A percentile compares a stretch with the other conserved stretches of the same genome.
These are phyloP conservation scores for Chondrilla cf. caribensis DNA, from an alignment of 37 sponge, comb jelly and placozoan species.

Conservation along the genomic window DNA sequence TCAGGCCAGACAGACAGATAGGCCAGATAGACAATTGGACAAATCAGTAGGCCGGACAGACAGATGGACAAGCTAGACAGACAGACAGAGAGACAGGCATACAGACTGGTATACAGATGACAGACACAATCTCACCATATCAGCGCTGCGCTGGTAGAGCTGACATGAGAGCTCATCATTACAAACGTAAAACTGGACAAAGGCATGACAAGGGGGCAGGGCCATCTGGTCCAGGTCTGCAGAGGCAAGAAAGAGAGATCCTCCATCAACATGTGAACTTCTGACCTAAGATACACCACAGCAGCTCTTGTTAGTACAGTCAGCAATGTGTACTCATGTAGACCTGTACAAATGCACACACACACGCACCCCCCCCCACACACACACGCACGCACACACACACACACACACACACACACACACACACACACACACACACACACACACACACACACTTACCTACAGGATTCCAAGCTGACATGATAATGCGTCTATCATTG, in stretches of 20 bases:
- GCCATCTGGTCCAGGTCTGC: constrained; percentile 87
- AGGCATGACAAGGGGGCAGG: constrained; percentile 93
- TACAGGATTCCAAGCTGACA: constrained; percentile 95
- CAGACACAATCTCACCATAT: constrained; percentile 64
- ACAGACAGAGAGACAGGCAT: constrained; percentile 6
- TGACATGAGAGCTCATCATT: constrained; percentile 94
- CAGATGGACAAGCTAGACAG: constrained; percentile 6
- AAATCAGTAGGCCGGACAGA: neutral
- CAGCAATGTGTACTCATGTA: neutral
- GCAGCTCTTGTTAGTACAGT: neutral
- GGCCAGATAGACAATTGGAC: neutral
- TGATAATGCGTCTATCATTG: constrained; percentile 89
- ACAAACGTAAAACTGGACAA: constrained; percentile 96
- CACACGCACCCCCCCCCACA: neutral
- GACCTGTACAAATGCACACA: neutral
- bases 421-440: constrained; percentile 42
- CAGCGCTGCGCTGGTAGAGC: constrained; percentile 93
- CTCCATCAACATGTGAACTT: too few relatives aligned
- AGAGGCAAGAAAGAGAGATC: too few relatives aligned
- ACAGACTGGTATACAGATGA: neutral
- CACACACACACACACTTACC: constrained; percentile 30
- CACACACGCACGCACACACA: neutral
- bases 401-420: constrained; percentile 33
- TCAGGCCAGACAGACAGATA: neutral
- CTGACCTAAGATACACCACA: too few relatives aligned